These are phyloP conservation scores for Hemibagrus guttatus DNA, from an alignment of 2,797 vertebrate genomes.

Conservation along the genomic window DNA sequence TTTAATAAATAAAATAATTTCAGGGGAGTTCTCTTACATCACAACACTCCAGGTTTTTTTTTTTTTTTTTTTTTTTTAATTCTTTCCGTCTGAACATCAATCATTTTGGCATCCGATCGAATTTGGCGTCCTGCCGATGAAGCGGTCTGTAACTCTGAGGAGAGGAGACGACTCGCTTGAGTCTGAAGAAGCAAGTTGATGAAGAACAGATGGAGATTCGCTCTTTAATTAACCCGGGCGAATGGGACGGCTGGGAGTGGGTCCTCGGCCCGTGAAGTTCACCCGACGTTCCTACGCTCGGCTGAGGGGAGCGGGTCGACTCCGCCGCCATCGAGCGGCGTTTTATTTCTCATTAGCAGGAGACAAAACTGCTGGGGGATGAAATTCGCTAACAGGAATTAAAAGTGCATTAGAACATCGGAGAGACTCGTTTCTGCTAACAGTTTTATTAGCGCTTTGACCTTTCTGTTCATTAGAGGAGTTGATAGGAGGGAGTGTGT, in stretches of 20 bases:
- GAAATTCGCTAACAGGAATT: slow-evolving; percentile 90
- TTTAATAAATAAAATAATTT: neutral
- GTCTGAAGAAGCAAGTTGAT: slow-evolving; percentile 69
- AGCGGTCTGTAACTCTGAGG: neutral
- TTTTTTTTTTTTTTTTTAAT: neutral
- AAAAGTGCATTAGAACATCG: slow-evolving; percentile 88
- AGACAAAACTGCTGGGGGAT: slow-evolving; percentile 85
- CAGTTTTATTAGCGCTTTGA: slow-evolving; percentile 87
- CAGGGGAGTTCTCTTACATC: neutral
- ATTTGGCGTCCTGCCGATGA: neutral
- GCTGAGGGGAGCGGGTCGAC: slow-evolving; percentile 63
- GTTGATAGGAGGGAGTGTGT: slow-evolving; percentile 65
- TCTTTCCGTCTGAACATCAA: neutral
- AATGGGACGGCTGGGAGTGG: slow-evolving; percentile 81
- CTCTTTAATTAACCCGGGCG: slow-evolving; percentile 86
- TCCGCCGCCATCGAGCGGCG: slow-evolving; percentile 65
- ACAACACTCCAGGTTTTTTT: neutral
- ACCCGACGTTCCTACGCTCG: slow-evolving; percentile 64
- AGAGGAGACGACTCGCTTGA: neutral
- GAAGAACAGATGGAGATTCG: slow-evolving; percentile 85
- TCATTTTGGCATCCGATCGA: neutral
- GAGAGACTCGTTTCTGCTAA: slow-evolving; percentile 86
- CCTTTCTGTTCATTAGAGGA: slow-evolving; percentile 85
- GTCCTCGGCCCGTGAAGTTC: slow-evolving; percentile 84
- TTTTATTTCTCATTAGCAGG: slow-evolving; percentile 87